A percentile compares a stretch with the other conserved stretches of the same genome.
phyloP scores from a whole-genome alignment of 2,888 invertebrate genomes.

The Portevinia maculata region DNA sequence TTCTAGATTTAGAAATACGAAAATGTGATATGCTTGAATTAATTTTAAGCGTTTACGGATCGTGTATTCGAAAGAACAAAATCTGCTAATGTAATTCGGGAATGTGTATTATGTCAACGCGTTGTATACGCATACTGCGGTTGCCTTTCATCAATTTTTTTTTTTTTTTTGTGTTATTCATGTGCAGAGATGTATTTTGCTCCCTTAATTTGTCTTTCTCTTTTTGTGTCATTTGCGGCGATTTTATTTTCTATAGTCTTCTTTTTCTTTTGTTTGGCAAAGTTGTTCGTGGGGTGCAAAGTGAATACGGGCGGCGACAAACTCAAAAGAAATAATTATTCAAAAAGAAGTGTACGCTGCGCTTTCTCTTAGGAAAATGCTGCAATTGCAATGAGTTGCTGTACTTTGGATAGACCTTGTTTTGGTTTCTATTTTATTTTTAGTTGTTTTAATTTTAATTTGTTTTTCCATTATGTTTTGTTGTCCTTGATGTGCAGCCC shows the following conservation, averaged over 20 bases:
- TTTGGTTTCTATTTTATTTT: conserved; percentile 49
- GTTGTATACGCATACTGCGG: conserved; percentile 73
- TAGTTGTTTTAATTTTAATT: conserved; percentile 70
- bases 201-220: conserved; percentile 13
- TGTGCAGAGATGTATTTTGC: conserved; percentile 63
- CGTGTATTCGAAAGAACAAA: conserved; percentile 35
- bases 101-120: conserved; percentile 54
- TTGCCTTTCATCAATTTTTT: conserved; percentile 64
- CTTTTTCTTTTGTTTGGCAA: conserved; percentile 41
- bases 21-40: conserved; percentile 67
- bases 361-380: conserved; percentile 56
- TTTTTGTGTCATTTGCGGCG: conserved; percentile 41
- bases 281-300: conserved; percentile 38
- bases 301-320: conserved; percentile 58
- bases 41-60: conserved; percentile 68
- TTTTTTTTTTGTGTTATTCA: conserved; percentile 42
- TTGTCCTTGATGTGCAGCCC: conserved; percentile 43
- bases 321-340: conserved; percentile 73
- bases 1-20: conserved; percentile 55
- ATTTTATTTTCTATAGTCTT: conserved; percentile 27
- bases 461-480: conserved; percentile 55
- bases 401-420: conserved; percentile 50
- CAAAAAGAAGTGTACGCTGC: conserved; percentile 69
- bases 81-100: conserved; percentile 36
- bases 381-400: conserved; percentile 49